Evolutionary conservation across 2,888 invertebrate species (phyloP), one percentile per base, ranked within the genome.

Genomic region (Noctua janthe): DNA sequence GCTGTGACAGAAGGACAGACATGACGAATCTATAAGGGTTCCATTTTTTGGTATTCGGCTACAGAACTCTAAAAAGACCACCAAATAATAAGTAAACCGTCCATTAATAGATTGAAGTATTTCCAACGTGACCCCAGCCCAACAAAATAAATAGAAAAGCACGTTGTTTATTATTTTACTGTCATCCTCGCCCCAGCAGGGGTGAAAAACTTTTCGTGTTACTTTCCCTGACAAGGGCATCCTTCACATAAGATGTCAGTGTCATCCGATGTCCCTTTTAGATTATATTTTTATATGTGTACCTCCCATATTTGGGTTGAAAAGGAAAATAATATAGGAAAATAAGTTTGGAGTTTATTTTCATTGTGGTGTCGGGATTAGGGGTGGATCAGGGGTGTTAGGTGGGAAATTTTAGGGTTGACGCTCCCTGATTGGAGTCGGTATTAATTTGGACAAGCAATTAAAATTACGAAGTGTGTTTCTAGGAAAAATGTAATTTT

Each of bases 231-330:
- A 86, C 86, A 78, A 43, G 64, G 69, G 72, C 78, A 73, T 75
- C 84, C 74, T 86, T 59, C 74, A 78, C 75, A 71, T 87, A 51
- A 76, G 66, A 75, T 84, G 87, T 87, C 86, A 84, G 59, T 77
- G 84, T 87, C 86, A 80, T 11, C 71, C 73, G 75, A 7, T 79
- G 81, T 87, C 84, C 81, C 75, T 59, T 79, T 76, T 74, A 78
- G 83, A 77, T 86, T 86, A 83, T 81, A 81, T 83, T 86, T 82
- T 77, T 72, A 79, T 82, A 71, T 51, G 29, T 73, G 66, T 75
- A 70, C 77, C 56, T 56, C 54, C 69, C 69, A 74, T 83, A 78
- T 83, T 86, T 80, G 71, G 64, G 73, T 77, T 71, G 62, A 76
- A 86, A 78, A 76, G 75, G 78, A 86, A 80, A 80, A 86, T 83